These are phyloP conservation scores for Phaethon lepturus DNA, from an alignment of 2,113 vertebrate genomes.

Conservation along the genomic window DNA sequence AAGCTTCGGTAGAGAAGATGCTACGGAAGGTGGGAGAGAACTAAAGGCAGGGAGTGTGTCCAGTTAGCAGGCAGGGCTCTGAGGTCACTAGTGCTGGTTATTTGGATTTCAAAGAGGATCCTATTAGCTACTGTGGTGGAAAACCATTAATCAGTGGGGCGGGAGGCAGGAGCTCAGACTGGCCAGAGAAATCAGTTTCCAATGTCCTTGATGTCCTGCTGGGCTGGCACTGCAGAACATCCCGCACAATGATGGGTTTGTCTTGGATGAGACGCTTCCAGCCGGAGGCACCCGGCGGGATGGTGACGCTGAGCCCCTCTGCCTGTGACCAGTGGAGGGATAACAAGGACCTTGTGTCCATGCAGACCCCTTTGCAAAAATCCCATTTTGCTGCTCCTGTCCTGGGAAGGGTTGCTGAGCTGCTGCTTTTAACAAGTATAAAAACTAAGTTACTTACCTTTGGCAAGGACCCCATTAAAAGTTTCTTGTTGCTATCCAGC, in stretches of 20 bases:
- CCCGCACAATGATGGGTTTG: constrained; percentile 34
- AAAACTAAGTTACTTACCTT: neutral
- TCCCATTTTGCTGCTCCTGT: neutral
- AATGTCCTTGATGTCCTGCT: constrained; percentile 26
- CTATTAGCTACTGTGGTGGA: constrained; percentile 13
- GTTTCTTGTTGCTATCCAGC: neutral
- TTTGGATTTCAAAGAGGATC: constrained; percentile 58
- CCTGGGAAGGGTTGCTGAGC: neutral
- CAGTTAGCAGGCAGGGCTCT: constrained; percentile 17
- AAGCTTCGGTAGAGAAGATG: neutral
- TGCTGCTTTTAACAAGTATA: neutral
- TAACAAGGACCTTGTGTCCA: neutral
- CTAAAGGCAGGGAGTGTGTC: neutral
- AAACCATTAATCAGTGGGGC: constrained; percentile 33
- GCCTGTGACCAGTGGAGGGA: neutral
- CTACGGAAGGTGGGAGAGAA: neutral
- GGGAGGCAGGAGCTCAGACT: constrained; percentile 28
- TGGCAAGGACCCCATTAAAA: neutral
- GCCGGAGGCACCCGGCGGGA: fast-evolving
- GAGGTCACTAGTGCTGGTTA: constrained; percentile 44
- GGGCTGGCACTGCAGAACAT: constrained; percentile 10
- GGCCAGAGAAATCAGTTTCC: constrained; percentile 37
- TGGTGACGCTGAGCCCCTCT: neutral
- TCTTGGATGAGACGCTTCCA: neutral
- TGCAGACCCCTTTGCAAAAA: neutral